These are phyloP conservation scores for Xerus inauris DNA, from an alignment of 2,113 vertebrate genomes.

Conservation along the genomic window DNA sequence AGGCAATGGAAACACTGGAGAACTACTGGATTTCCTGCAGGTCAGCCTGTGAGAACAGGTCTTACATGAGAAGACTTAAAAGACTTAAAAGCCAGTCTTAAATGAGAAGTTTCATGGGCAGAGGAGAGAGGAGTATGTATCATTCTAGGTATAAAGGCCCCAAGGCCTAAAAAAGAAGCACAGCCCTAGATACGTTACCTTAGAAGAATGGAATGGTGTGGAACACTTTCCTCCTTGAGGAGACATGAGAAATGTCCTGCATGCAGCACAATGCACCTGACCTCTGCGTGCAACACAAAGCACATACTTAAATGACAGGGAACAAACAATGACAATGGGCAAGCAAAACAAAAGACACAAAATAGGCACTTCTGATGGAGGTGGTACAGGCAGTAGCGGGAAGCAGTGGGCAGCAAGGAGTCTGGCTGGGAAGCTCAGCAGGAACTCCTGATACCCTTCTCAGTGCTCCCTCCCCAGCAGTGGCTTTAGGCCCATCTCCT, in stretches of 20 bases:
- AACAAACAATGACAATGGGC: not conserved
- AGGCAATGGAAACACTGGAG: slow-evolving; percentile 11
- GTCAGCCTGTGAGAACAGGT: not conserved
- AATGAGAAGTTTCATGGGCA: not conserved
- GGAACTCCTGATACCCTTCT: not conserved
- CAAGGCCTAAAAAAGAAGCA: not conserved
- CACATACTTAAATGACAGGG: not conserved
- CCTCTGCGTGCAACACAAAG: not conserved
- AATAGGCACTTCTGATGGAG: not conserved
- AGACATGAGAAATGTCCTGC: not conserved
- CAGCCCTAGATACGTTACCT: not conserved
- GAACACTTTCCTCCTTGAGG: not conserved
- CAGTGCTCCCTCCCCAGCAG: not conserved
- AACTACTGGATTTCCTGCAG: not conserved
- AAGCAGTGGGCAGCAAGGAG: not conserved
- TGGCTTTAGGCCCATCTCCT: not conserved
- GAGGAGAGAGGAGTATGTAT: not conserved
- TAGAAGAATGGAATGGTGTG: not conserved
- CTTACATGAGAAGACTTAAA: too few relatives aligned
- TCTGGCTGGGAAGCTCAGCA: not conserved
- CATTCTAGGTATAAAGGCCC: not conserved
- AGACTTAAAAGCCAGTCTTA: not conserved
- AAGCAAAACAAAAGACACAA: not conserved
- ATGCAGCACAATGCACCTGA: too few relatives aligned
- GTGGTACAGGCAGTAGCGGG: not conserved